Percentiles rank a stretch among this genome's conserved stretches.
These are phyloP conservation scores for Rafetus swinhoei DNA, from an alignment of 2,113 vertebrate genomes.

Conservation along the genomic window DNA sequence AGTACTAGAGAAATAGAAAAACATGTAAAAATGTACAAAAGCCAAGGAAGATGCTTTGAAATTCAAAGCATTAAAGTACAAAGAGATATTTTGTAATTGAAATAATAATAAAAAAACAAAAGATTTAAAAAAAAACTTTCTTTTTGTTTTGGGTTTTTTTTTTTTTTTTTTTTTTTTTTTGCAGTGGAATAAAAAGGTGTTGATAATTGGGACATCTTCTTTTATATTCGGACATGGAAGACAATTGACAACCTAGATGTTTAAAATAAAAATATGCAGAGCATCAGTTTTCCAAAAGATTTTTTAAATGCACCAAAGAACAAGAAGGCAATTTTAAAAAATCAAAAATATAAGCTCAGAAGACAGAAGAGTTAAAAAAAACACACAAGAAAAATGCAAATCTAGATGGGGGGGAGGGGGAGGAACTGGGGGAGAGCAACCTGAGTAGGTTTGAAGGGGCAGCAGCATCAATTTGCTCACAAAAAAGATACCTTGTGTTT, in stretches of 20 bases:
- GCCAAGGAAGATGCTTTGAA: slow-evolving; percentile 95
- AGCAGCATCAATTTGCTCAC: slow-evolving; percentile 46
- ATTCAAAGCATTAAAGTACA: slow-evolving; percentile 90
- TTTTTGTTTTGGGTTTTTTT: slow-evolving; percentile 37
- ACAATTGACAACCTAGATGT: slow-evolving; percentile 66
- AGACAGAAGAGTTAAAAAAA: slow-evolving; percentile 55
- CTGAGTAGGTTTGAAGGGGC: slow-evolving; percentile 14
- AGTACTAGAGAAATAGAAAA: slow-evolving; percentile 93
- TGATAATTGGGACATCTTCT: slow-evolving; percentile 74
- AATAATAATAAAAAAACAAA: slow-evolving; percentile 75
- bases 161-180: slow-evolving; percentile 47
- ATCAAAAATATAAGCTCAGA: slow-evolving; percentile 57
- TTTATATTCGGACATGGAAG: slow-evolving; percentile 70
- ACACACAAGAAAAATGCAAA: slow-evolving; percentile 60
- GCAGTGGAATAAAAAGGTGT: slow-evolving; percentile 72
- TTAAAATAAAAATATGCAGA: slow-evolving; percentile 59
- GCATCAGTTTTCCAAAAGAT: slow-evolving; percentile 77
- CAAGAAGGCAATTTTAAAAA: slow-evolving; percentile 43
- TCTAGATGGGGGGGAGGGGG: not conserved
- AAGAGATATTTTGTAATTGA: slow-evolving; percentile 79
- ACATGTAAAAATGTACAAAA: slow-evolving; percentile 93
- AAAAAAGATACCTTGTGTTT: slow-evolving; percentile 45
- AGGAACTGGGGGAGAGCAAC: slow-evolving; percentile 27
- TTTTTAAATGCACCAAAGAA: slow-evolving; percentile 32
- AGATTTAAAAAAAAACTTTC: slow-evolving; percentile 56